phyloP scores from a whole-genome alignment of 2,888 invertebrate species.

The Apamea sordens region DNA sequence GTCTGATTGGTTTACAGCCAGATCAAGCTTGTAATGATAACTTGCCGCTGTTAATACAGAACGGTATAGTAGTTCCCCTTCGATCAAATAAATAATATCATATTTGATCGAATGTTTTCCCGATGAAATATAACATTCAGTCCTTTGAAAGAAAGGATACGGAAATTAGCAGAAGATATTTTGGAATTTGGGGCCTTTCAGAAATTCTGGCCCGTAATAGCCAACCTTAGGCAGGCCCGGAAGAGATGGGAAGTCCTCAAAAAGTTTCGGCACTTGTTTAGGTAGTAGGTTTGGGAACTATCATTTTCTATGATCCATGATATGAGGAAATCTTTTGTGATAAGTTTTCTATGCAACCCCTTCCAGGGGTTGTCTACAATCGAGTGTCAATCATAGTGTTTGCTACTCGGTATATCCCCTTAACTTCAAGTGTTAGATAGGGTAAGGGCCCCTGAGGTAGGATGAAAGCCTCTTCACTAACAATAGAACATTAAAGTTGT shows the following conservation, averaged over 20 bases:
- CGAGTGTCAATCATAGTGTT: conserved; percentile 27
- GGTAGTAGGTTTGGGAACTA: not conserved
- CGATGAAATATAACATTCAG: not conserved
- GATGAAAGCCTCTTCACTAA: conserved; percentile 26
- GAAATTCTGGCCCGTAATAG: not conserved
- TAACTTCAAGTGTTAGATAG: conserved; percentile 22
- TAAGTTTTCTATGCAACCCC: conserved; percentile 17
- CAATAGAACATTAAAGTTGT: conserved; percentile 18
- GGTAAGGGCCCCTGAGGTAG: conserved; percentile 1
- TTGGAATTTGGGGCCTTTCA: not conserved
- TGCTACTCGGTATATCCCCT: conserved; percentile 11
- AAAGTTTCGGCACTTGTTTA: not conserved
- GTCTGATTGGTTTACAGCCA: conserved; percentile 41
- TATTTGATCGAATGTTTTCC: not conserved
- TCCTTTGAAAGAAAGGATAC: not conserved
- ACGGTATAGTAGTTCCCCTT: not conserved
- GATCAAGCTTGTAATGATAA: conserved; percentile 31
- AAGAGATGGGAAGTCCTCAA: conserved; percentile 4
- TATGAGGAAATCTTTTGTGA: conserved; percentile 24
- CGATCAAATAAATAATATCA: not conserved
- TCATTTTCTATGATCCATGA: not conserved
- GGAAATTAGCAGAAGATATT: not conserved
- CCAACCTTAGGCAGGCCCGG: no score
- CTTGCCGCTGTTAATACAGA: not conserved
- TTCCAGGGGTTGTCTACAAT: not conserved